Evolutionary conservation across 2,797 vertebrate species (phyloP), one percentile per base, ranked within the genome.

Genomic region (Eulemur coronatus): DNA sequence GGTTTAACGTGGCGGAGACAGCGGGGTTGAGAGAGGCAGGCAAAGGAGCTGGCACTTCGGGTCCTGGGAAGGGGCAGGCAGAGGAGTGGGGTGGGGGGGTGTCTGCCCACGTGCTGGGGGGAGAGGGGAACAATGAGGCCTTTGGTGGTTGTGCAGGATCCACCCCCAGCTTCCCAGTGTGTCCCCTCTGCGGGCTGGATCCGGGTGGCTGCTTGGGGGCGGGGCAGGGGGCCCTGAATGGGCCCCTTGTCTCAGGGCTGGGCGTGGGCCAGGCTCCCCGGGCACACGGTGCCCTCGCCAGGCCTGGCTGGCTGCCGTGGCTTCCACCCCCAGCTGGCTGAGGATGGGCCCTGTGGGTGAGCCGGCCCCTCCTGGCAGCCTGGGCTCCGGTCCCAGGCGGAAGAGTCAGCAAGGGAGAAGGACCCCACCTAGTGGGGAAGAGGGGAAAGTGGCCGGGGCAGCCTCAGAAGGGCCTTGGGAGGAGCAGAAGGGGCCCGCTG

Each of bases 211-310:
- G 96, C 85, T 94, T 80, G 91, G 96, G 94, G 97, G 94, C 7
- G 86, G 97, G 89, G 93, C 46, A 4, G 95, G 82, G 96, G 96
- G 72, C 95, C 91, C 75, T 97, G 95, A 97, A 98, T 97, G 89
- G 96, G 95, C 90, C 91, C 70, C 97, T 97, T 98, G 97, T 98
- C 95, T 98, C 26, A 3, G 80, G 22, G 35, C 95, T 98, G 97
- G 97, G 97, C 79, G 89, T 94, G 86, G 91, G 97, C 97, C 98
- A 97, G 97, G 76, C 87, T 97, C 93, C 78, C 89, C 0, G 33
- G 96, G 98, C 97, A 97, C 98, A 97, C 14, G 1, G 87, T 97
- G 97, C 97, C 93, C 96, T 97, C 2, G 87, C 98, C 97, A 97
- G 97, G 95, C 84, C 89, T 97, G 94, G 95, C 97, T 5, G 5